phyloP scores from a whole-genome alignment of 2,797 vertebrate species.

The Pseudotriccus pelzelni region DNA sequence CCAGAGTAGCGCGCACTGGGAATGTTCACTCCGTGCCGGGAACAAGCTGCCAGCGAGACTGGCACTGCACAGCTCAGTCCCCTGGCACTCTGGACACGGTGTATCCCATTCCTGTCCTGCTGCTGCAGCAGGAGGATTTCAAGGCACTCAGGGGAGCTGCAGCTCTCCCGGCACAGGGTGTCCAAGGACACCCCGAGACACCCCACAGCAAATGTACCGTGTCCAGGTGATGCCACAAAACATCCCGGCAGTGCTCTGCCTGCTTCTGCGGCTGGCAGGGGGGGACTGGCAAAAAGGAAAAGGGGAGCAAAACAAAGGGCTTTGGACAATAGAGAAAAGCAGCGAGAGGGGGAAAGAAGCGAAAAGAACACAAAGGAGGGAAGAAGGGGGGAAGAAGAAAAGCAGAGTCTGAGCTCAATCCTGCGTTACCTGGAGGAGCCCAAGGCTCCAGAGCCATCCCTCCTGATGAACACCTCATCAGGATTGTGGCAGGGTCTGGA shows the following conservation, averaged over 20 bases:
- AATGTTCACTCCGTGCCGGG: not conserved
- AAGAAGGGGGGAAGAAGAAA: not conserved
- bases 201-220: accelerated
- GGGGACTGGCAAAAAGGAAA: not conserved
- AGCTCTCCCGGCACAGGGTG: accelerated
- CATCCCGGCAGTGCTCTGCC: not conserved
- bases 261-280: not conserved
- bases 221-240: not conserved
- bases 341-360: not conserved
- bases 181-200: not conserved
- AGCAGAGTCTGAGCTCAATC: not conserved
- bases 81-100: not conserved
- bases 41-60: not conserved
- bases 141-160: not conserved
- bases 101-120: not conserved
- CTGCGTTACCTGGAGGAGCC: not conserved
- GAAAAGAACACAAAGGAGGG: not conserved
- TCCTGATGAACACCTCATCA: not conserved
- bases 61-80: not conserved
- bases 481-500: accelerated
- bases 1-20: accelerated
- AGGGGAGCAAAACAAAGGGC: not conserved
- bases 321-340: not conserved
- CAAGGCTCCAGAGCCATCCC: accelerated
- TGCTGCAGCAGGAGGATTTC: accelerated